phyloP scores from a whole-genome alignment of 1,140 invertebrate species.

The Uloborus diversus region DNA sequence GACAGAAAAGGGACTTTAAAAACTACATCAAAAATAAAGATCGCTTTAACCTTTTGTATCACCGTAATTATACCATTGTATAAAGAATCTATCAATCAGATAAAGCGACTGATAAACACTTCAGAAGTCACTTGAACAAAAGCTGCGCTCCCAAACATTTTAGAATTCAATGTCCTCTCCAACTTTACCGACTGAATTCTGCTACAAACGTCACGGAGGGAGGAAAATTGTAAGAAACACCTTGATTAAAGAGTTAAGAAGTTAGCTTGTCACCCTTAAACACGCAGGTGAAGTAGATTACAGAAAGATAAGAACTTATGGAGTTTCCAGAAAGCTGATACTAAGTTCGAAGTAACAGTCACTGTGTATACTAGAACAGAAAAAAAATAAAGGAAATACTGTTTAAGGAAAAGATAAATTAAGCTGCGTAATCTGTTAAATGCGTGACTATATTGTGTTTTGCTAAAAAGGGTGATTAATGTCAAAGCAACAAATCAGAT shows the following conservation, averaged over 20 bases:
- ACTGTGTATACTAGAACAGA: conserved; percentile 5
- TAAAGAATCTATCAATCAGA: conserved; percentile 33
- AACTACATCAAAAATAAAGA: too few relatives aligned
- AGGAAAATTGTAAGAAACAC: conserved; percentile 41
- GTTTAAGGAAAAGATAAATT: too few relatives aligned
- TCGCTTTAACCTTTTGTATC: too few relatives aligned
- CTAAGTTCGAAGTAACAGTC: conserved; percentile 11
- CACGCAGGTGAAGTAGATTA: conserved; percentile 45
- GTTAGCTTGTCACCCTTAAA: conserved; percentile 48
- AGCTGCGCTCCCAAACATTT: neutral
- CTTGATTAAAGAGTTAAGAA: conserved; percentile 38
- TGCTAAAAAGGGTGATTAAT: too few relatives aligned
- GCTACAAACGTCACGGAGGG: conserved; percentile 9
- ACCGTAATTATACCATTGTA: too few relatives aligned
- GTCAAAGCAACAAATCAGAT: too few relatives aligned
- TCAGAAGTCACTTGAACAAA: neutral
- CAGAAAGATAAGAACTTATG: conserved; percentile 26
- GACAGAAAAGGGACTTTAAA: too few relatives aligned
- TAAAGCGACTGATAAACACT: conserved; percentile 36
- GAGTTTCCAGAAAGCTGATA: conserved; percentile 27
- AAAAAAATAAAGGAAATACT: neutral
- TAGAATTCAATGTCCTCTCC: conserved; percentile 5
- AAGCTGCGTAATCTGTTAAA: too few relatives aligned
- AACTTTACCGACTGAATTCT: neutral
- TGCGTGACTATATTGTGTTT: too few relatives aligned